A percentile compares a stretch with the other conserved stretches of the same genome.
Conservation (phyloP, 2,113 vertebrate species). For the Tonatia bakeri region DNA sequence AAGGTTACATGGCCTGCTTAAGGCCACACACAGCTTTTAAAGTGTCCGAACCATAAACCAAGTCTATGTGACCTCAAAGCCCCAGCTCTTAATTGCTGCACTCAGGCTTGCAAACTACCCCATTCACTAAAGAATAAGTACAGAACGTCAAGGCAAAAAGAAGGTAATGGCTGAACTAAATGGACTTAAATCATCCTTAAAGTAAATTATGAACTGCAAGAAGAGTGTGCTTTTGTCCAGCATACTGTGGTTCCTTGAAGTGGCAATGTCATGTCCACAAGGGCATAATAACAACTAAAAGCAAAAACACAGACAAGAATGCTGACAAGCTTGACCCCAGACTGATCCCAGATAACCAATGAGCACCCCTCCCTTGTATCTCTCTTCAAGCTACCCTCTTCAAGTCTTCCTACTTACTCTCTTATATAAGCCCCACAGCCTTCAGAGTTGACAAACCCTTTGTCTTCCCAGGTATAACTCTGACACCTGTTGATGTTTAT, state of each 20-base stretch:
- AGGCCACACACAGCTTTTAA: not conserved
- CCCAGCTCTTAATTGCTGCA: not conserved
- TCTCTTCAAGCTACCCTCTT: not conserved
- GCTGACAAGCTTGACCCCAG: not conserved
- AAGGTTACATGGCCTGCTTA: not conserved
- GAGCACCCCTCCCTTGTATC: not conserved
- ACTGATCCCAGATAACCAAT: not conserved
- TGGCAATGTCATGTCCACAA: not conserved
- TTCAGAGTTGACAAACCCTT: not conserved
- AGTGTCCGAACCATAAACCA: not conserved
- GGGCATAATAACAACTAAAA: not conserved
- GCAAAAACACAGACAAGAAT: not conserved
- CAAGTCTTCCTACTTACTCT: not conserved
- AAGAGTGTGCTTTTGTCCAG: not conserved
- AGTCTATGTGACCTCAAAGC: conserved; percentile 14
- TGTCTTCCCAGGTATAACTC: not conserved
- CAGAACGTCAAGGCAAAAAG: not conserved
- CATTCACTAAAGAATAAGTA: not conserved
- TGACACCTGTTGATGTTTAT: not conserved
- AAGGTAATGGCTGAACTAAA: not conserved
- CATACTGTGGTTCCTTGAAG: not conserved
- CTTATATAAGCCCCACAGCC: not conserved
- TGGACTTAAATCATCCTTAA: not conserved
- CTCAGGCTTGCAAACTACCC: not conserved
- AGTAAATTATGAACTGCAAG: not conserved